Evolutionary conservation across 2,888 invertebrate species (phyloP), one percentile per base, ranked within the genome.

Genomic region (Drosophila imparisetae): DNA sequence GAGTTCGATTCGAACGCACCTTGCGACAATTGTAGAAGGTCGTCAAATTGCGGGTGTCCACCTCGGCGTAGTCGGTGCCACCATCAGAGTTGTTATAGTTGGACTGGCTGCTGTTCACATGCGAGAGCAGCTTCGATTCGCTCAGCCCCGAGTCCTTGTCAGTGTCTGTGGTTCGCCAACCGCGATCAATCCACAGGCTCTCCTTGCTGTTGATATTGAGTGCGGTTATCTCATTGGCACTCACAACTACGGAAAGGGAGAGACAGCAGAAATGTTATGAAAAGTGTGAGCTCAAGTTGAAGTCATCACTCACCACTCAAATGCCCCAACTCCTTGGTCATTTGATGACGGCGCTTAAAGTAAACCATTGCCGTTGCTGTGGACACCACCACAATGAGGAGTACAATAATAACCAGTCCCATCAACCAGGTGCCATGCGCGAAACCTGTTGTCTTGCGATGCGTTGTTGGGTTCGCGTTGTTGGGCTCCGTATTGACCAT

Each of bases 1-100:
- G 40, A 32, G n/a, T 40, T 21, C 4, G 0, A 13, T 0, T 57
- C 24, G 27, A 24, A 82, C 86, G 81, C 71, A 91, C 93, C 91
- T 95, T 95, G 91, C 95, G 95, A 83, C 94, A 94, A 83, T 95
- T 95, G 92, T 96, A 96, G 91, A 96, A 96, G 0, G 96, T 96
- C 65, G 95, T 95, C 92, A 96, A 93, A 87, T 95, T 95, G 60
- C 94, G 93, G 7, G 94, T 94, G 88, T 95, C 94, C 38, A 95
- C 95, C 92, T 96, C 95, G 4, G 96, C 95, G 86, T 96, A 96
- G 92, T 95, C 95, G 0, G 95, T 95, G 60, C 94, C 94, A 4
- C 92, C 92, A 81, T 93, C 93, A 1, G 92, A 91, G 75, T 91
- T 93, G 73, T 92, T 93, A 73, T 92, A 93, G 81, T 93, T 93